These are phyloP conservation scores for Capromys pilorides DNA, from an alignment of 2,797 vertebrate genomes.

Conservation along the genomic window DNA sequence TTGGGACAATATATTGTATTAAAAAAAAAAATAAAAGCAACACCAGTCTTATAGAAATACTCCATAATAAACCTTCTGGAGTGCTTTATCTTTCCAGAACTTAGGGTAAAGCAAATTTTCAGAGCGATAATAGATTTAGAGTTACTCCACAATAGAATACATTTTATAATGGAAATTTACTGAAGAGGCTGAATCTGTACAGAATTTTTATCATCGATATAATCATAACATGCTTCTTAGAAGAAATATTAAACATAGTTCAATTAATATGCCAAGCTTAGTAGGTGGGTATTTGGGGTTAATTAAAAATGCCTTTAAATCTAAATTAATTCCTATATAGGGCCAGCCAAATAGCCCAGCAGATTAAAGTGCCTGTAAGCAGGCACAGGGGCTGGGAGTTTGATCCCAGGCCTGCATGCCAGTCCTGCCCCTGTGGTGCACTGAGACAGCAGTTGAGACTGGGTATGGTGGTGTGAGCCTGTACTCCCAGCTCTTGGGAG, in stretches of 20 bases:
- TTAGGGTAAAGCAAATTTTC: background rate
- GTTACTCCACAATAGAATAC: background rate
- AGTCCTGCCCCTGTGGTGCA: too few species aligned
- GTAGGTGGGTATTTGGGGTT: background rate
- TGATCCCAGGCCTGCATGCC: too few species aligned
- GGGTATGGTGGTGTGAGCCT: too few species aligned
- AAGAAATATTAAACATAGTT: background rate
- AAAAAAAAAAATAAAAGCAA: background rate
- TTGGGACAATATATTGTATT: background rate
- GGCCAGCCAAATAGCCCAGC: too few species aligned
- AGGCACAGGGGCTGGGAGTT: too few species aligned
- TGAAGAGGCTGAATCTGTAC: background rate
- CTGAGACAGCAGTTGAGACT: too few species aligned
- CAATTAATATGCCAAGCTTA: background rate
- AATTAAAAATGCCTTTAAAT: background rate
- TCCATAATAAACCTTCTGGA: background rate
- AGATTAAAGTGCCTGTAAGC: too few species aligned
- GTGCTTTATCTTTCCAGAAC: background rate
- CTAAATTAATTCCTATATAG: too few species aligned
- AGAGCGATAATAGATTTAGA: background rate
- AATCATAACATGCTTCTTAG: background rate
- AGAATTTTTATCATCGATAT: background rate
- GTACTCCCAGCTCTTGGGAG: too few species aligned
- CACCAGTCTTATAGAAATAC: background rate
- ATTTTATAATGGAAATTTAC: background rate